A percentile compares a stretch with the other conserved stretches of the same genome.
Evolutionary conservation across 2,113 vertebrate species (phyloP).

Genomic region (Lasiurus cinereus): DNA sequence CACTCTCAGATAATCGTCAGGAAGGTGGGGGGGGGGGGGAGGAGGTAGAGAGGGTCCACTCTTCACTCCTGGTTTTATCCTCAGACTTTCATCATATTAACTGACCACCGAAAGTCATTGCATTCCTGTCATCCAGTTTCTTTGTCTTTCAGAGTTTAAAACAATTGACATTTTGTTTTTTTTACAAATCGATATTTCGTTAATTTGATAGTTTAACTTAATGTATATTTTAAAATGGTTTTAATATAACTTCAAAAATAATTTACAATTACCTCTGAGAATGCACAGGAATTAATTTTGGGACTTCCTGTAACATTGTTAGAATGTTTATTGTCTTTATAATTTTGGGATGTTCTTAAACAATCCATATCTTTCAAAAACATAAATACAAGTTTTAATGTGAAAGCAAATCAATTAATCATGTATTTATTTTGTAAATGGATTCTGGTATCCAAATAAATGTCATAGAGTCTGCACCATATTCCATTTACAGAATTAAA

Average conservation of each 20-base stretch:
- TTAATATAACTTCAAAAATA: background rate
- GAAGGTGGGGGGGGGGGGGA: background rate
- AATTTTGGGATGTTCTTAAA: background rate
- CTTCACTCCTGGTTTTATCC: background rate
- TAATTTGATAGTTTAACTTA: background rate
- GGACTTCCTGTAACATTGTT: background rate
- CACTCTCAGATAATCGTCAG: background rate
- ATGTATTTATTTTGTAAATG: background rate
- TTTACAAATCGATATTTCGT: background rate
- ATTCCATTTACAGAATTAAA: conserved; percentile 48
- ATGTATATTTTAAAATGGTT: background rate
- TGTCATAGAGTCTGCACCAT: background rate
- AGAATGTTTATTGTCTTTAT: background rate
- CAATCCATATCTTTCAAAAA: background rate
- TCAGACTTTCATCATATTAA: background rate
- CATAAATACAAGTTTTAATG: background rate
- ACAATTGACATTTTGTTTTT: background rate
- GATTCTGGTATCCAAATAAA: conserved; percentile 7
- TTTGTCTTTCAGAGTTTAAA: conserved; percentile 20
- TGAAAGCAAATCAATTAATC: background rate
- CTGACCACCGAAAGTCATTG: fast-evolving
- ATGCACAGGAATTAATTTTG: background rate
- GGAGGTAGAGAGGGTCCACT: background rate
- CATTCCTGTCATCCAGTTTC: background rate
- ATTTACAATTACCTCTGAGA: background rate